These are phyloP conservation scores for Trinectes maculatus DNA, from an alignment of 2,113 vertebrate species.

Conservation along the genomic window DNA sequence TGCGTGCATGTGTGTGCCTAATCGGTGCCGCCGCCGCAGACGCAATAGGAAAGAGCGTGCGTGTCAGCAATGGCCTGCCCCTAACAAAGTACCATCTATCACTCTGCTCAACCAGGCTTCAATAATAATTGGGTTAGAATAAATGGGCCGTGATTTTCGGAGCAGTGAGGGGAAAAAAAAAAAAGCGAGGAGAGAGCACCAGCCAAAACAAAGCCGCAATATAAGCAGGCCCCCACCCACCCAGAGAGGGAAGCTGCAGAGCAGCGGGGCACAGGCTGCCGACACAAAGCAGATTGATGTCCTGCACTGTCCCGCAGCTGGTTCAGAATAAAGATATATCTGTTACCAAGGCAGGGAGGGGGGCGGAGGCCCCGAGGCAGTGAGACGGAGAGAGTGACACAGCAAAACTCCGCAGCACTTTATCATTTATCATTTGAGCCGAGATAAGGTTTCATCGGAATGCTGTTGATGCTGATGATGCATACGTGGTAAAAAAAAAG, in stretches of 20 bases:
- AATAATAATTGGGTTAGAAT: slow-evolving; percentile 80
- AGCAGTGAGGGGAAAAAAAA: slow-evolving; percentile 28
- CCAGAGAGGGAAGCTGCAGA: slow-evolving; percentile 57
- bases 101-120: slow-evolving; percentile 75
- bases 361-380: slow-evolving; percentile 37
- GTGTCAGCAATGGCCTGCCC: slow-evolving; percentile 62
- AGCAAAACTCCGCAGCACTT: slow-evolving; percentile 52
- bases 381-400: slow-evolving; percentile 48
- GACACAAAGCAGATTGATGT: slow-evolving; percentile 69
- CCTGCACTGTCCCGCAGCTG: slow-evolving; percentile 52
- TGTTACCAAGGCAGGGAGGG: slow-evolving; percentile 49
- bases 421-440: slow-evolving; percentile 29
- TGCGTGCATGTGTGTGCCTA: not conserved
- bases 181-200: slow-evolving; percentile 40
- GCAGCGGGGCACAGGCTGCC: slow-evolving; percentile 49
- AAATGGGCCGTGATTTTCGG: slow-evolving; percentile 80
- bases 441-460: slow-evolving; percentile 8
- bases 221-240: slow-evolving; percentile 51
- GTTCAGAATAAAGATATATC: slow-evolving; percentile 71
- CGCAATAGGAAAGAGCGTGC: slow-evolving; percentile 47
- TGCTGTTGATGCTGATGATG: not conserved
- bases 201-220: slow-evolving; percentile 70
- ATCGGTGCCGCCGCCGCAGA: slow-evolving; percentile 8
- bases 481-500: not conserved
- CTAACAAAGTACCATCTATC: slow-evolving; percentile 76